phyloP scores from a whole-genome alignment of 2,797 vertebrate species.

The Sebastes vulpes region DNA sequence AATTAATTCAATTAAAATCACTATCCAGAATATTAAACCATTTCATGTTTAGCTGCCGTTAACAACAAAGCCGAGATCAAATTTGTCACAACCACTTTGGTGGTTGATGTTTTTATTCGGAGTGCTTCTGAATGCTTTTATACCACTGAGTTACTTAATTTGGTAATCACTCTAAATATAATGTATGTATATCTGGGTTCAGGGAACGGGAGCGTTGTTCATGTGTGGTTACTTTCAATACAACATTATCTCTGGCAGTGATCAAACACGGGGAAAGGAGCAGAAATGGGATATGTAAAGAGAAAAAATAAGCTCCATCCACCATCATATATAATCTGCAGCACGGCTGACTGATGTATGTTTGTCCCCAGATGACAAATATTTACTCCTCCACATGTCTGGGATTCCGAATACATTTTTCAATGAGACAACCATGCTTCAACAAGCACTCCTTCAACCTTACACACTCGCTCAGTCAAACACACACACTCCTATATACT shows the following conservation, averaged over 20 bases:
- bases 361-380: conserved; percentile 83
- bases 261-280: conserved; percentile 40
- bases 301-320: neutral
- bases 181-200: neutral
- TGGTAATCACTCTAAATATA: conserved; percentile 18
- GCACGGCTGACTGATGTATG: conserved; percentile 73
- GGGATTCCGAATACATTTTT: conserved; percentile 72
- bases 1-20: conserved; percentile 98
- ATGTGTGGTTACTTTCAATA: conserved; percentile 26
- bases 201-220: conserved; percentile 6
- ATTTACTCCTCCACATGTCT: conserved; percentile 81
- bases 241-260: conserved; percentile 24
- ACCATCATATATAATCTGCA: conserved; percentile 56
- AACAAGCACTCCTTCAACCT: conserved; percentile 46
- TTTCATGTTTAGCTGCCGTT: conserved; percentile 92
- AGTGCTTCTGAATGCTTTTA: conserved; percentile 30
- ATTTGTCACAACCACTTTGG: conserved; percentile 53
- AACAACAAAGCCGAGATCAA: conserved; percentile 66
- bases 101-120: conserved; percentile 45
- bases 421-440: conserved; percentile 63
- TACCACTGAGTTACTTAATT: conserved; percentile 16
- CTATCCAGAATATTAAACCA: conserved; percentile 88
- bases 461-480: conserved; percentile 14
- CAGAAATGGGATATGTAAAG: conserved; percentile 8
- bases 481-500: neutral